Conservation (phyloP, 1,140 invertebrate species). For the Pissodes strobi region DNA sequence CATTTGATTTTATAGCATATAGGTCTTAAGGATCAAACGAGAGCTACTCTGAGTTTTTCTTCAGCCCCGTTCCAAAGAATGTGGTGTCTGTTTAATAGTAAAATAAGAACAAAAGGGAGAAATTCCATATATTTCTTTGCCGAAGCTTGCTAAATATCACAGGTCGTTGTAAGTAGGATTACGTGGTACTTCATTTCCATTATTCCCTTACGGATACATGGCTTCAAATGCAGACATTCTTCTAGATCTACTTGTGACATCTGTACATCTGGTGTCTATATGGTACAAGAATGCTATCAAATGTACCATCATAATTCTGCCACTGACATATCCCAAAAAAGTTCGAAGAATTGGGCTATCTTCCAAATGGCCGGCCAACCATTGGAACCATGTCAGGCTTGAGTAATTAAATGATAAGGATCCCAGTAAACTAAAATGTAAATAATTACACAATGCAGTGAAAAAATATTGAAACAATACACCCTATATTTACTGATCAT, state of each 20-base stretch:
- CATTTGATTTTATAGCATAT: too few species aligned
- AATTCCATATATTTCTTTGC: too few species aligned
- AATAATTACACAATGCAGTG: background rate
- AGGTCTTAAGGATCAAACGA: too few species aligned
- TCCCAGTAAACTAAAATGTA: constrained; percentile 45
- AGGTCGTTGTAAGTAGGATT: too few species aligned
- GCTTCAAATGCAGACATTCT: constrained; percentile 37
- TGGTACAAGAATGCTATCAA: constrained; percentile 49
- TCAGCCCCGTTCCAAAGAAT: too few species aligned
- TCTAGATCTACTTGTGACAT: constrained; percentile 8
- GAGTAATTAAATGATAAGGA: constrained; percentile 49
- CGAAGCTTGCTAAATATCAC: too few species aligned
- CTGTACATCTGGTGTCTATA: constrained; percentile 41
- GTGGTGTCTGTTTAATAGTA: too few species aligned
- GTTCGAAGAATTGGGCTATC: constrained; percentile 36
- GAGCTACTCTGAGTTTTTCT: too few species aligned
- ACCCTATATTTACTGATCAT: background rate
- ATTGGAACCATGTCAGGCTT: constrained; percentile 43
- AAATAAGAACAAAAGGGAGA: too few species aligned
- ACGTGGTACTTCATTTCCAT: too few species aligned
- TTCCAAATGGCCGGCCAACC: constrained; percentile 32
- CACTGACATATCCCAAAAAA: constrained; percentile 43
- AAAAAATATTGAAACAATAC: background rate
- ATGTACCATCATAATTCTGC: constrained; percentile 49
- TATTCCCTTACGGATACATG: too few species aligned